phyloP scores from a whole-genome alignment of 92 coral and sea anemone genomes.

The Pocillopora grandis region DNA sequence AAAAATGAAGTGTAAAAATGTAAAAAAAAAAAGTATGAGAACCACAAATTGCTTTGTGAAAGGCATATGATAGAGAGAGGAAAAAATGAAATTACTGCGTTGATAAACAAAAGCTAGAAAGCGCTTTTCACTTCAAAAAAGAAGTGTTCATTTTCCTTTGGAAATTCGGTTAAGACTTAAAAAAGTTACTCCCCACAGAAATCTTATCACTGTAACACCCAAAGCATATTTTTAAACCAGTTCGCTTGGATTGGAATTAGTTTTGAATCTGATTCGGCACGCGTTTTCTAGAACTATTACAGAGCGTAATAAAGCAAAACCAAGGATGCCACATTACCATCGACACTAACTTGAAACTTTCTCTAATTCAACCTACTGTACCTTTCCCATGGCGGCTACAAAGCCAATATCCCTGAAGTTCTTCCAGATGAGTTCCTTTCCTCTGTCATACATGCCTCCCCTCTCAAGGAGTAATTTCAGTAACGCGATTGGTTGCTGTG shows the following conservation, averaged over 20 bases:
- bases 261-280: too few relatives aligned
- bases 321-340: too few relatives aligned
- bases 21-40: not conserved
- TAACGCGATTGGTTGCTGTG: conserved; percentile 97
- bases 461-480: conserved; percentile 91
- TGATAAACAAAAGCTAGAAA: not conserved
- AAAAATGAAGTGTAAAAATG: not conserved
- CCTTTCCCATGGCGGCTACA: conserved; percentile 99
- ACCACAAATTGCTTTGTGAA: not conserved
- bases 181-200: too few relatives aligned
- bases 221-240: too few relatives aligned
- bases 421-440: conserved; percentile 94
- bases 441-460: conserved; percentile 99
- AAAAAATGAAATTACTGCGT: not conserved
- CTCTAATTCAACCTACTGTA: not conserved
- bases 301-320: too few relatives aligned
- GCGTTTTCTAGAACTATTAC: too few relatives aligned
- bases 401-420: conserved; percentile 96
- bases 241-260: too few relatives aligned
- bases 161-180: too few relatives aligned
- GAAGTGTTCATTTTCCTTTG: too few relatives aligned
- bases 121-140: too few relatives aligned
- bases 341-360: too few relatives aligned
- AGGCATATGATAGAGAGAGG: not conserved
- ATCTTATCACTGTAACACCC: too few relatives aligned